Percentiles rank a stretch among this genome's conserved stretches.
Evolutionary conservation across 2,113 vertebrate genomes (phyloP).

Genomic region (Urocynchramus pylzowi): DNA sequence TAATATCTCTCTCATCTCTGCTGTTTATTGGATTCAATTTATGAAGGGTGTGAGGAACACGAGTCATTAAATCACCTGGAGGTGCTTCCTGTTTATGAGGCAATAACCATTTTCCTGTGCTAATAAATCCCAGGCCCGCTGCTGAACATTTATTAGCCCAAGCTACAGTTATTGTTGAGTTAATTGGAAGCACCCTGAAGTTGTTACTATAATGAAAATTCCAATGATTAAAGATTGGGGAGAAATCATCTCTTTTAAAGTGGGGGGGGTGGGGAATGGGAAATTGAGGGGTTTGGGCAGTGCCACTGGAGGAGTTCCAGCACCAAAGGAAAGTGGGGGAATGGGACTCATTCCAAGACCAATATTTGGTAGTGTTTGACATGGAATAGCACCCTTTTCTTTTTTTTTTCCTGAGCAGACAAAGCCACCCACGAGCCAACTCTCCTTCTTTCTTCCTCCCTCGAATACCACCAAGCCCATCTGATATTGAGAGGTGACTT

Average conservation of each 20-base stretch:
- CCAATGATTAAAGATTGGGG: conserved; percentile 29
- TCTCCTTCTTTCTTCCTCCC: too few species aligned
- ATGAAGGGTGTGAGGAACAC: conserved; percentile 9
- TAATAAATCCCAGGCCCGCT: not conserved
- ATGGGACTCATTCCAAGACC: too few species aligned
- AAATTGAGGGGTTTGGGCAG: not conserved
- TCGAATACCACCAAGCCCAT: not conserved
- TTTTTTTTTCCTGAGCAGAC: not conserved
- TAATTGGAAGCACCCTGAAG: conserved; percentile 48
- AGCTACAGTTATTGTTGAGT: not conserved
- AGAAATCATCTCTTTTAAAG: not conserved
- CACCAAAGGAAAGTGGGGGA: not conserved
- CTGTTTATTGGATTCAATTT: not conserved
- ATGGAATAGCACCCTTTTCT: accelerated
- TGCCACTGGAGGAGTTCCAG: not conserved
- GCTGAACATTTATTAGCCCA: conserved; percentile 14
- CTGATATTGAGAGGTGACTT: not conserved
- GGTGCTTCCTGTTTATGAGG: conserved; percentile 20
- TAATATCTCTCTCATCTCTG: not conserved
- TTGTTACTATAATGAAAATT: conserved; percentile 39
- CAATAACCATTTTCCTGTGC: conserved; percentile 10
- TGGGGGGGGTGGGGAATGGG: not conserved
- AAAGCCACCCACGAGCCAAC: not conserved
- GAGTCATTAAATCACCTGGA: conserved; percentile 46
- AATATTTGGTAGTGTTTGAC: accelerated